phyloP scores from a whole-genome alignment of 2,113 vertebrate species.

The Alosa alosa region DNA sequence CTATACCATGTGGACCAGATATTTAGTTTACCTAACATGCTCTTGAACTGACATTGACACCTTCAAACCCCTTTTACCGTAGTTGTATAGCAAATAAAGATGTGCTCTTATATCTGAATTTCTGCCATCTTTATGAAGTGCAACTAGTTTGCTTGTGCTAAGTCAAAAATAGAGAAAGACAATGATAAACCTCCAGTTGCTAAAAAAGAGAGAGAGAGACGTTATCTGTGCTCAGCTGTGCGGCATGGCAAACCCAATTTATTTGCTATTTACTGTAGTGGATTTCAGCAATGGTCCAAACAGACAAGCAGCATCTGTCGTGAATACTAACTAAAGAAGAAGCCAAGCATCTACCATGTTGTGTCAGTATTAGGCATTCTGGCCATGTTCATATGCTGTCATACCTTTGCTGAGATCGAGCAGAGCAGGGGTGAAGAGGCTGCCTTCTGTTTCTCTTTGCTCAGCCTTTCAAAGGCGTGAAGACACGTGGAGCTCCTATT shows the following conservation, averaged over 20 bases:
- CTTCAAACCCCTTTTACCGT: neutral
- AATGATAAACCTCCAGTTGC: neutral
- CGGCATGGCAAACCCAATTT: conserved; percentile 58
- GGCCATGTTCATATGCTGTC: conserved; percentile 58
- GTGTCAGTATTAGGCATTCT: conserved; percentile 56
- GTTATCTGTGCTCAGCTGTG: conserved; percentile 48
- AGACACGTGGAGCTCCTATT: neutral
- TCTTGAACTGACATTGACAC: neutral
- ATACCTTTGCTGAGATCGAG: neutral
- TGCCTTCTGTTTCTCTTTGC: neutral
- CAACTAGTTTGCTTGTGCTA: neutral
- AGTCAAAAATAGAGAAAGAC: neutral
- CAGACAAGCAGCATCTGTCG: conserved; percentile 53
- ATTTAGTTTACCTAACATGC: neutral
- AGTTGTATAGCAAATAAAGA: neutral
- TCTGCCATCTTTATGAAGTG: neutral
- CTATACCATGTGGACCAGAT: neutral
- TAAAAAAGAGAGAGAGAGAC: conserved; percentile 2
- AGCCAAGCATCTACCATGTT: neutral
- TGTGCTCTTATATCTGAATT: neutral
- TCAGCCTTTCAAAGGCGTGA: conserved; percentile 38
- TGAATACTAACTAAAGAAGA: conserved; percentile 61
- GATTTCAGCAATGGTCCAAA: conserved; percentile 61
- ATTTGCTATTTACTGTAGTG: conserved; percentile 53
- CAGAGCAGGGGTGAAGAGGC: neutral